phyloP scores from a whole-genome alignment of 2,113 vertebrate genomes.

The Scalopus aquaticus region DNA sequence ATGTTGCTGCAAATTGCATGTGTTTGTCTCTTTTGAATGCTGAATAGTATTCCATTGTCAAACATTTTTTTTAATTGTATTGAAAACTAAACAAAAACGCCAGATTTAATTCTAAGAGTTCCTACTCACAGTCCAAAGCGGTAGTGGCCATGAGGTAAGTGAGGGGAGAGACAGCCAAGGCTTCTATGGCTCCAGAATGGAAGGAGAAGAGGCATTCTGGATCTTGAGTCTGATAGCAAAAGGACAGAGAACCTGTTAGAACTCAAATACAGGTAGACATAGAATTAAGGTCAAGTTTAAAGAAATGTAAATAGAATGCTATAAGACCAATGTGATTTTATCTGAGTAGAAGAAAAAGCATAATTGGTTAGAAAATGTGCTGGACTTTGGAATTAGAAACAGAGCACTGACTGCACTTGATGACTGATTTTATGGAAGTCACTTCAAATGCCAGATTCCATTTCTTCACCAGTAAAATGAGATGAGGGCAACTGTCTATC shows the following conservation, averaged over 20 bases:
- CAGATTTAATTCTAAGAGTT: not conserved
- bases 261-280: not conserved
- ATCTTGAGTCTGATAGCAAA: constrained; percentile 87
- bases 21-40: too few relatives aligned
- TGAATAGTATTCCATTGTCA: too few relatives aligned
- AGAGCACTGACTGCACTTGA: not conserved
- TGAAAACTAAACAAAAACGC: not conserved
- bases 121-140: constrained; percentile 89
- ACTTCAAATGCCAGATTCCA: not conserved
- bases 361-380: not conserved
- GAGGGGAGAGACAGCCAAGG: constrained; percentile 88
- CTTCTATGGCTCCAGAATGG: constrained; percentile 90
- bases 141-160: constrained; percentile 94
- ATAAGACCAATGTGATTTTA: not conserved
- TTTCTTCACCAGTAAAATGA: constrained; percentile 39
- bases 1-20: too few relatives aligned
- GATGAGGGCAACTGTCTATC: not conserved
- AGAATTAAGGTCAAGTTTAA: not conserved
- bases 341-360: not conserved
- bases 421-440: not conserved
- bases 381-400: not conserved
- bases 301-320: not conserved
- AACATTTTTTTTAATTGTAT: too few relatives aligned
- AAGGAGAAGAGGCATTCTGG: constrained; percentile 92
- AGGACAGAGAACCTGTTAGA: constrained; percentile 48